These are phyloP conservation scores for Otolemur crassicaudatus DNA, from an alignment of 2,797 vertebrate species.

Conservation along the genomic window DNA sequence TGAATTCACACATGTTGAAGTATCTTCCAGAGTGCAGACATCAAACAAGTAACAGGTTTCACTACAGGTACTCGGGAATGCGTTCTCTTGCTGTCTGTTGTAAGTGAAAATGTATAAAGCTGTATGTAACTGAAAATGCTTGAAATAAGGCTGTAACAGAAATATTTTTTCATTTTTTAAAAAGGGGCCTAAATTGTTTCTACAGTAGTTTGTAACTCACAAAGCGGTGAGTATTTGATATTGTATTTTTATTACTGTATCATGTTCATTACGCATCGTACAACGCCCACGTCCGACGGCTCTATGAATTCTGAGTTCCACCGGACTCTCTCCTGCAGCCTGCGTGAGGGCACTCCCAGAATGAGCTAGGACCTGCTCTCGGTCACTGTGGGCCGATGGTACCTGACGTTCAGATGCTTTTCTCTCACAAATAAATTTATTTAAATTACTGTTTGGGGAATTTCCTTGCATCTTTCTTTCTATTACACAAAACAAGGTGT, in stretches of 20 bases:
- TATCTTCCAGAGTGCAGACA: constrained; percentile 59
- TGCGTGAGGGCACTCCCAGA: constrained; percentile 55
- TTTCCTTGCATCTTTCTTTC: constrained; percentile 55
- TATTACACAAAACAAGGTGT: not conserved
- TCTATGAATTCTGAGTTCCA: constrained; percentile 61
- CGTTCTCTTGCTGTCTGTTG: constrained; percentile 67
- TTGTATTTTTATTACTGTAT: constrained; percentile 82
- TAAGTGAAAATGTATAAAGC: constrained; percentile 78
- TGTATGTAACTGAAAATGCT: constrained; percentile 81
- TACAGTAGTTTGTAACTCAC: constrained; percentile 77
- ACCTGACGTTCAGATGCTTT: constrained; percentile 68
- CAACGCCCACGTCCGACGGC: constrained; percentile 57
- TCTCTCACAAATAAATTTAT: constrained; percentile 78
- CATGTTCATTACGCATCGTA: constrained; percentile 50
- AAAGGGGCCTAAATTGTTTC: constrained; percentile 75
- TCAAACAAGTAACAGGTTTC: constrained; percentile 79
- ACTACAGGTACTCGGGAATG: constrained; percentile 77
- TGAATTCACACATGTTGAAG: constrained; percentile 57
- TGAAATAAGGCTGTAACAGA: constrained; percentile 85
- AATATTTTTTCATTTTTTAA: constrained; percentile 76
- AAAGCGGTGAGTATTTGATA: constrained; percentile 66
- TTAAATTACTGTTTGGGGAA: constrained; percentile 49
- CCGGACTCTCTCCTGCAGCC: not conserved
- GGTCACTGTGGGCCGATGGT: constrained; percentile 67
- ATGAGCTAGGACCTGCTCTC: constrained; percentile 59